phyloP scores from a whole-genome alignment of 2,797 vertebrate species.

The Hoplostethus mediterraneus region DNA sequence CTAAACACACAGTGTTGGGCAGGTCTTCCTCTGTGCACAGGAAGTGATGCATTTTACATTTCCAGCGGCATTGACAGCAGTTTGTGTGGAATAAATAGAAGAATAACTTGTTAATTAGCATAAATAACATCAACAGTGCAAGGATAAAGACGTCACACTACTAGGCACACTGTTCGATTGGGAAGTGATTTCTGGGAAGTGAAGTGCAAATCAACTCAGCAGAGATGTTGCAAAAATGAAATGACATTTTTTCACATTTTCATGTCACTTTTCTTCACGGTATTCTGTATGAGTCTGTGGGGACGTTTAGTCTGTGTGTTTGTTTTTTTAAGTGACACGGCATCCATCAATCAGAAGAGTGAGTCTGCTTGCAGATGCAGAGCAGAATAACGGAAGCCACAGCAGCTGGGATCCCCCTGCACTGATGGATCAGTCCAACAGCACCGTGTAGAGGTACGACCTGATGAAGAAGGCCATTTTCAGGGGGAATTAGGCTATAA shows the following conservation, averaged over 20 bases:
- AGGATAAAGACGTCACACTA: too few species aligned
- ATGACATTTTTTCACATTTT: too few species aligned
- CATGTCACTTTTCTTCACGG: neutral
- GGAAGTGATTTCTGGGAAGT: too few species aligned
- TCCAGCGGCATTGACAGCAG: too few species aligned
- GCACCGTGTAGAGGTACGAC: conserved; percentile 69
- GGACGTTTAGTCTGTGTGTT: neutral
- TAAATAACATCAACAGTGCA: too few species aligned
- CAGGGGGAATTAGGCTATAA: too few species aligned
- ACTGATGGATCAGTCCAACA: conserved; percentile 64
- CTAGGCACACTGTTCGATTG: too few species aligned
- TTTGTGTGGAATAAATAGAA: too few species aligned
- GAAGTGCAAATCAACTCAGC: neutral
- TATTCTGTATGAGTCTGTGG: neutral
- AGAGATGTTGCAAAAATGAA: neutral
- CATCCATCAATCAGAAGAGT: conserved; percentile 26
- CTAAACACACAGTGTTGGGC: too few species aligned
- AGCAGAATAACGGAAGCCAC: conserved; percentile 15
- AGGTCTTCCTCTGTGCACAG: too few species aligned
- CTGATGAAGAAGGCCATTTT: neutral
- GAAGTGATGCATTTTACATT: too few species aligned
- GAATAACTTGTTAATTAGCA: too few species aligned
- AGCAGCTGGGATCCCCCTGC: conserved; percentile 38
- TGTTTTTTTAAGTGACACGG: conserved; percentile 47
- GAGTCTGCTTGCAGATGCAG: conserved; percentile 43